Percentiles rank a stretch among this genome's conserved stretches.
These are phyloP conservation scores for Erebia palarica DNA, from an alignment of 2,888 invertebrate species.

Conservation along the genomic window DNA sequence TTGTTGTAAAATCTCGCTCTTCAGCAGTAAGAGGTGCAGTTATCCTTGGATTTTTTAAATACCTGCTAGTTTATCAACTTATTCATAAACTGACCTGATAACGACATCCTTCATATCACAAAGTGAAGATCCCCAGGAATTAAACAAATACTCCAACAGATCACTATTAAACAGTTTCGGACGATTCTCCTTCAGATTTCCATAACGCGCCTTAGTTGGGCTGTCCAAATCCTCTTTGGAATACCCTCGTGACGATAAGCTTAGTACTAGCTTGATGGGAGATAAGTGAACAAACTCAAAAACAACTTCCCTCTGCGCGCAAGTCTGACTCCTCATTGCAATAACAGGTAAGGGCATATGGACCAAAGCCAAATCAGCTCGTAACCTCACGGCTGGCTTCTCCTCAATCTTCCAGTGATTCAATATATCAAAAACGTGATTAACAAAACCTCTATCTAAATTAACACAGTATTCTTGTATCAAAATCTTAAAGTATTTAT, in stretches of 20 bases:
- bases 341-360: conserved; percentile 82
- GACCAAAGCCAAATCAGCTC: conserved; percentile 81
- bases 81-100: conserved; percentile 72
- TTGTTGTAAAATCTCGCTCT: no score
- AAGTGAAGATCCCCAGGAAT: conserved; percentile 84
- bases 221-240: conserved; percentile 59
- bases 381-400: conserved; percentile 80
- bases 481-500: conserved; percentile 84
- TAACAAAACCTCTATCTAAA: conserved; percentile 86
- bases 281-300: conserved; percentile 83
- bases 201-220: conserved; percentile 57
- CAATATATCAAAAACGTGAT: conserved; percentile 84
- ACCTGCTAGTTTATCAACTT: not conserved
- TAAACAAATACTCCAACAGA: conserved; percentile 84
- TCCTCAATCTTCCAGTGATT: conserved; percentile 83
- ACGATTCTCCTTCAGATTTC: conserved; percentile 69
- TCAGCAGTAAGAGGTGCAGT: no score
- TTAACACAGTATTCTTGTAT: conserved; percentile 86
- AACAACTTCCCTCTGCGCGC: conserved; percentile 65
- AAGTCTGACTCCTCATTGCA: conserved; percentile 68
- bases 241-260: conserved; percentile 80
- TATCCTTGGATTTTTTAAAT: no score
- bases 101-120: conserved; percentile 86
- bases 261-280: conserved; percentile 83
- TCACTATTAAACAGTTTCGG: conserved; percentile 82